These are phyloP conservation scores for Craterocephalus amniculus DNA, from an alignment of 2,797 vertebrate species.

Conservation along the genomic window DNA sequence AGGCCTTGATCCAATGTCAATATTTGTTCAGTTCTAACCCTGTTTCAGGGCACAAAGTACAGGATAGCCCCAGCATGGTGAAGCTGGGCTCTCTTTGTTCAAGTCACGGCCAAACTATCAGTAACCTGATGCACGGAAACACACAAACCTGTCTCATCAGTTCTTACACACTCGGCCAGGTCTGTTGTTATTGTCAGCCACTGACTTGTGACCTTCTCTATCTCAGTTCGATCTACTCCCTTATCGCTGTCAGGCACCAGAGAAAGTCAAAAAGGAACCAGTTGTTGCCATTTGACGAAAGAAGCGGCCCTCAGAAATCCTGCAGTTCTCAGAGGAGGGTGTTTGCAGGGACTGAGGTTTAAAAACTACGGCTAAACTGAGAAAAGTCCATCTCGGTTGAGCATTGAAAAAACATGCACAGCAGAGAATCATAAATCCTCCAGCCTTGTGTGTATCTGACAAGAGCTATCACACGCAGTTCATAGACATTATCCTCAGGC, in stretches of 20 bases:
- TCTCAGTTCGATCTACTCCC: slow-evolving; percentile 59
- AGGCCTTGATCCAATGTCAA: slow-evolving; percentile 62
- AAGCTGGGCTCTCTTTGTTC: slow-evolving; percentile 44
- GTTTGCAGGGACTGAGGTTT: slow-evolving; percentile 2
- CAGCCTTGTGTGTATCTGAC: slow-evolving; percentile 50
- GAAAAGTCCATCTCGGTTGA: slow-evolving; percentile 23
- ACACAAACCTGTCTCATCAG: slow-evolving; percentile 17
- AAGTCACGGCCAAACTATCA: slow-evolving; percentile 52
- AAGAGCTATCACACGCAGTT: slow-evolving; percentile 54
- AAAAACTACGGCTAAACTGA: neutral
- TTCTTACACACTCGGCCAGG: slow-evolving; percentile 36
- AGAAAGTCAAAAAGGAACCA: slow-evolving; percentile 44
- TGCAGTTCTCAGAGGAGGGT: slow-evolving; percentile 11
- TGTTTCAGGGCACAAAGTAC: slow-evolving; percentile 59
- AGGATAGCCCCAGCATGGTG: slow-evolving; percentile 50
- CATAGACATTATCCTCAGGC: slow-evolving; percentile 67
- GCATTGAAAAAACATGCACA: slow-evolving; percentile 37
- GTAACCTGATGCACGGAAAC: slow-evolving; percentile 51
- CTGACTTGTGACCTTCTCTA: slow-evolving; percentile 63
- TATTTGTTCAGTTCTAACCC: slow-evolving; percentile 71
- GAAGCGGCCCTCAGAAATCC: neutral
- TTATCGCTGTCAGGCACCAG: slow-evolving; percentile 64
- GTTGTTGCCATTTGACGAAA: slow-evolving; percentile 27
- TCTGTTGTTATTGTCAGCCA: slow-evolving; percentile 68
- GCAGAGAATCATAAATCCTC: slow-evolving; percentile 47